Evolutionary conservation across 2,113 vertebrate genomes (phyloP).

Genomic region (Romanogobio albipinnatus): DNA sequence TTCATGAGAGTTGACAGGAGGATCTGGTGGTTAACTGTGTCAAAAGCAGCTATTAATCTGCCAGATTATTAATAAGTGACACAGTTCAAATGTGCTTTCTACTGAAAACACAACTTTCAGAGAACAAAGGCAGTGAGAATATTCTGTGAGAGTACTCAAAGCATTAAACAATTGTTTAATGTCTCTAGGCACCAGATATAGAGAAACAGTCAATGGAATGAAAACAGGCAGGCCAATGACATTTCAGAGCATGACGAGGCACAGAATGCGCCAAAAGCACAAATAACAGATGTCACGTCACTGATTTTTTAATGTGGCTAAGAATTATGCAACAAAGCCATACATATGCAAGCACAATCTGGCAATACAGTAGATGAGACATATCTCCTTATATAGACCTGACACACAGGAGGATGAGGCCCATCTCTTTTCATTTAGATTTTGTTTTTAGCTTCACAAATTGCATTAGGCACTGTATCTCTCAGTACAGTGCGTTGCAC

Average conservation of each 20-base stretch:
- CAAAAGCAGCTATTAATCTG: no score
- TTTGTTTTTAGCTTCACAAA: slow-evolving; percentile 48
- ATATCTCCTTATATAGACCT: background rate
- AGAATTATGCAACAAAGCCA: slow-evolving; percentile 16
- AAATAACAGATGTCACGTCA: slow-evolving; percentile 22
- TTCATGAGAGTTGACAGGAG: no score
- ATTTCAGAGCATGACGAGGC: slow-evolving; percentile 20
- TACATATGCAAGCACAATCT: background rate
- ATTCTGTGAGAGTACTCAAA: slow-evolving; percentile 7
- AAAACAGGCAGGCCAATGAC: slow-evolving; percentile 28
- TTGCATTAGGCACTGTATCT: slow-evolving; percentile 31
- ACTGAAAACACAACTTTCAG: background rate
- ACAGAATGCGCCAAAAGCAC: slow-evolving; percentile 11
- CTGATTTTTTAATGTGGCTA: slow-evolving; percentile 20
- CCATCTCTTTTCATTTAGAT: slow-evolving; percentile 30
- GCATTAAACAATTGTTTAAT: background rate
- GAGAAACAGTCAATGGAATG: slow-evolving; percentile 19
- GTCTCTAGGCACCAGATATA: background rate
- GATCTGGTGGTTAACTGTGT: no score
- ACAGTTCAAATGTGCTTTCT: background rate
- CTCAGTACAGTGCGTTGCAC: slow-evolving; percentile 36
- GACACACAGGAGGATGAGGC: slow-evolving; percentile 33
- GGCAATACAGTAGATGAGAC: slow-evolving; percentile 14
- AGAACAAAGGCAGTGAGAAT: background rate
- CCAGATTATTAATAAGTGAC: slow-evolving; percentile 8